Evolutionary conservation across 2,113 vertebrate genomes (phyloP), one percentile per base, ranked within the genome.

Genomic region (Empidonax alnorum): DNA sequence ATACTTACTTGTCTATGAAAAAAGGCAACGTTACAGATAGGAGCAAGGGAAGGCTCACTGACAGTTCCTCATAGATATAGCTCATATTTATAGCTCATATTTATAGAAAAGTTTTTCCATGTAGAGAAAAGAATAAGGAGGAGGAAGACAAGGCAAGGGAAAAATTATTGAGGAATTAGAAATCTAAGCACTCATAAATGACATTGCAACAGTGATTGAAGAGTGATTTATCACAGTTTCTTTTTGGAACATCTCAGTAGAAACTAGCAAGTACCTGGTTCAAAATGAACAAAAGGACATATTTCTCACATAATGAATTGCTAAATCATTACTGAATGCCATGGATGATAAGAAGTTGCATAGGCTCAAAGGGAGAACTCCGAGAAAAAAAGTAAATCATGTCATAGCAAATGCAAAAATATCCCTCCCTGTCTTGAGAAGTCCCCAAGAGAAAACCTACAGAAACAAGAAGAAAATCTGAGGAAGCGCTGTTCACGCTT

Each of bases 41-140:
- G 46, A 13, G 2, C 6, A 35, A 82, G 23, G 21, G 17, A 88
- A 90, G 24, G 30, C 20, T 84, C 61, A 74, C 23, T 81, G 35
- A 74, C 31, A 67, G 23, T 22, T 66, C 24, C 7, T 77, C 20
- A 7, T 74, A n/a, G 17, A 41, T 76, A 71, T 33, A 82, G 28
- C 20, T 87, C 47, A 46, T 53, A n/a, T n/a, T n/a, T n/a, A n/a
- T n/a, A n/a, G n/a, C n/a, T n/a, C 10, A 30, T 50, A 95, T 62
- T 67, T 62, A 42, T 46, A 80, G 81, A 86, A 90, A 83, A 89
- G 2, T 8, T 8, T 41, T 52, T 63, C 20, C 7, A 33, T 6
- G 3, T 4, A 41, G 14, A 19, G 5, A 3, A 1, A 4, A 21
- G 28, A 33, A 18, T 47, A 18, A 12, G 31, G 6, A 72, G 19